Base-by-base conservation (phyloP, 2,888 invertebrate species). In the Agrenia bidenticulata region DNA sequence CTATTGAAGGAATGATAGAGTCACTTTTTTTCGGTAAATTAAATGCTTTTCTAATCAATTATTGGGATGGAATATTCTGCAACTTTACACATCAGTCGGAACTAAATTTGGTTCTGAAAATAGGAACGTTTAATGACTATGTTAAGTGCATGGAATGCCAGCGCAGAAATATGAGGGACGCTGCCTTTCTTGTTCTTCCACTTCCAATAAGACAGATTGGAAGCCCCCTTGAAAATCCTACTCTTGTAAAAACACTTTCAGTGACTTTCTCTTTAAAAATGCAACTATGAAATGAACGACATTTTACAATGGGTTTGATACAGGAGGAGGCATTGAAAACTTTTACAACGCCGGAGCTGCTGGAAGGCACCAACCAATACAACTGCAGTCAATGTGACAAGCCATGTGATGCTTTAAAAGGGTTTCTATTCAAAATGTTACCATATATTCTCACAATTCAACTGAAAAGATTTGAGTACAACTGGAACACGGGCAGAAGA, bases 371-470 rank as follows among this genome's bases (percentile, higher is more conserved):
- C 77, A 93, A 94, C 82, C 90, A 93, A 81, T 94, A 94, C 81
- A 85, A 86, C 78, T 94, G 94, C 81, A 91, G 91, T 76, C 87
- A 87, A 73, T 94, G 94, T 81, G 85, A 89, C 77, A 89, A 89
- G 79, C 91, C 91, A 78, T 91, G 91, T 78, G 88, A 93, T 79
- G 93, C 93, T 17, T 90, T 93, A 78, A 94, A 94, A 82, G 93
- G 94, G 42, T 82, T 94, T 57, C 90, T 91, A 79, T 92, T 94
- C 79, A 86, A 87, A 21, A 87, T 88, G 72, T 91, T 94, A 79
- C 93, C 94, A 0, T 93, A 94, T 79, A 83, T 94, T 67, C 81
- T 94, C 54, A 92, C 92, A 0, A 82, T 94, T 74, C 93, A 93
- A 79, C 82, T 94, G 77, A 94, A 93, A 79, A 84, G 94, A 67